phyloP scores from a whole-genome alignment of 1,140 invertebrate species.

The Drosophila neocordata region DNA sequence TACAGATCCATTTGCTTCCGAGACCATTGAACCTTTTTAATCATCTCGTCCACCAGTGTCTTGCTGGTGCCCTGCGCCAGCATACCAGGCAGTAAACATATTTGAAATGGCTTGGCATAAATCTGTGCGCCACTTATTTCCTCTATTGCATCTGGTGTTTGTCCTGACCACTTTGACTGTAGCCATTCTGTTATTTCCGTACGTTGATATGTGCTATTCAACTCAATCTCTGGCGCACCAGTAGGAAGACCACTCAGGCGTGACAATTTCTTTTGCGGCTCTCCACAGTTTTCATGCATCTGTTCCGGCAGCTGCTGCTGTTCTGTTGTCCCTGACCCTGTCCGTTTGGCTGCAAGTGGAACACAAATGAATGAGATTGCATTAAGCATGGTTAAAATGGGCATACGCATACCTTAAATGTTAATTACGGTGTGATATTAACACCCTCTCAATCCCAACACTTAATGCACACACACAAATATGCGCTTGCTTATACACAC shows the following conservation, averaged over 20 bases:
- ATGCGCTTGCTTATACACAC: slow-evolving; percentile 41
- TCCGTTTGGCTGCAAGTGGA: slow-evolving; percentile 50
- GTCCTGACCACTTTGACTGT: slow-evolving; percentile 43
- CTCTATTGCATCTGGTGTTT: slow-evolving; percentile 35
- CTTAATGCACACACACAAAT: slow-evolving; percentile 33
- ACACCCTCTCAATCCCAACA: slow-evolving; percentile 1
- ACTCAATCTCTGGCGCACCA: slow-evolving; percentile 13
- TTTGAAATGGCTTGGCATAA: slow-evolving; percentile 69
- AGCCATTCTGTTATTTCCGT: slow-evolving; percentile 58
- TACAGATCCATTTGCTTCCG: slow-evolving; percentile 88
- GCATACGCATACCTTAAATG: slow-evolving; percentile 78
- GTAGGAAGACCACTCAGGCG: slow-evolving; percentile 29
- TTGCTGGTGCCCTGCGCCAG: slow-evolving; percentile 37
- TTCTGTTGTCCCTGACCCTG: slow-evolving; percentile 12
- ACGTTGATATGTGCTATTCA: slow-evolving; percentile 52
- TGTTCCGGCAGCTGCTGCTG: not conserved
- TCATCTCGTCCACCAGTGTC: slow-evolving; percentile 69
- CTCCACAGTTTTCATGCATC: slow-evolving; percentile 20
- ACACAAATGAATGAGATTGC: slow-evolving; percentile 70
- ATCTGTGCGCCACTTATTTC: slow-evolving; percentile 54
- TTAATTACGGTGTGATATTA: slow-evolving; percentile 51
- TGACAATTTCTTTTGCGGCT: slow-evolving; percentile 55
- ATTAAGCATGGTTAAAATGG: slow-evolving; percentile 57
- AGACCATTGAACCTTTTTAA: slow-evolving; percentile 85
- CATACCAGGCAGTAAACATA: slow-evolving; percentile 65